Evolutionary conservation across 2,113 vertebrate species (phyloP), one percentile per base, ranked within the genome.

Genomic region (Erpornis zantholeuca): DNA sequence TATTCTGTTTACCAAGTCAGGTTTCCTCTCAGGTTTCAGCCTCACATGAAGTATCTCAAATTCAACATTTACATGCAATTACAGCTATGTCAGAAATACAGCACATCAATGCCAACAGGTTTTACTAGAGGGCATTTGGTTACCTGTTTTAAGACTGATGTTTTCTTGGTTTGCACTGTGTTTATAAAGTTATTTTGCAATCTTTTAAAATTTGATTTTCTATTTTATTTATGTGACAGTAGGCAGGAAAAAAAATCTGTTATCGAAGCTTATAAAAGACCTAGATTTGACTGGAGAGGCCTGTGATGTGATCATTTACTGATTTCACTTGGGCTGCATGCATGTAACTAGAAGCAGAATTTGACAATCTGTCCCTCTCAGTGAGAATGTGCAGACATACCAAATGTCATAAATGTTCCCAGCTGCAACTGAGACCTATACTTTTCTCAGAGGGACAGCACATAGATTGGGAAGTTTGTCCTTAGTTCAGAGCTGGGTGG

Each of bases 171-270:
- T 92, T 96, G 87, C 60, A 71, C 78, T 82, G 82, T 57, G 66
- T 95, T 94, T 86, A 92, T 73, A 87, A 89, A 82, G 56, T 68
- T 92, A 90, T 90, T 97, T 96, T 96, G 82, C 71, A 95, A 85
- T 95, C 86, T 95, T 97, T 93, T 93, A 96, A 96, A 97, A 96
- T 92, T 95, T 78, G 73, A 97, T 97, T 97, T 97, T 93, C 71
- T 97, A 94, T 97, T 97, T 97, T 96, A 92, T 97, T 98, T 96
- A 93, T 95, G 90, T 91, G 72, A 97, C 53, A 88, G 65, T 56
- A 91, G 93, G 53, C 29, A 86, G 86, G 77, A 96, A 96, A 96
- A 96, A 71, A 76, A 70, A 73, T 95, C 84, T 93, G 68, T 89
- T 88, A 95, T 70, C 85, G 81, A 95, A 85, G 70, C 89, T 97